Evolutionary conservation across 2,797 vertebrate species (phyloP), one percentile per base, ranked within the genome.

Genomic region (Acanthopagrus latus): DNA sequence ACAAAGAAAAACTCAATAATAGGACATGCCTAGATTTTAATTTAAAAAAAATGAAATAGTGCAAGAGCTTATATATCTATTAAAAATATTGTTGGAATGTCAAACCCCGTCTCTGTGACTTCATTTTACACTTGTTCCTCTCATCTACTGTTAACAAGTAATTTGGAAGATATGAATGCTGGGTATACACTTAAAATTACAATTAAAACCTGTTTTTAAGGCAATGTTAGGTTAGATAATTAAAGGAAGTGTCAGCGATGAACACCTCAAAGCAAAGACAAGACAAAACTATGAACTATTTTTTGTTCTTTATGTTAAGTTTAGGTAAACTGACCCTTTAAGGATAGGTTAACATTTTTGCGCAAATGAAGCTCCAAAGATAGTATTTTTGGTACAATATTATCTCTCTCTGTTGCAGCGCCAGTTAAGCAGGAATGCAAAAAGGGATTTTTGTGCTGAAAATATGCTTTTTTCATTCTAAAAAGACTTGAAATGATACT

Each of bases 1-100:
- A 93, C 93, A 64, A 93, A 92, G 82, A 92, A 89, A 88, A 89
- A 63, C 72, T 54, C 25, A 4, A 71, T 64, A 63, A 81, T 73
- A 64, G 14, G 57, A 80, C n/a, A 41, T n/a, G 27, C 29, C 51
- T 56, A 48, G 17, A 17, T 47, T 4, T 84, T 78, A 59, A 55
- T 23, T n/a, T n/a, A n/a, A n/a, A n/a, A n/a, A n/a, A 48, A 71
- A 38, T 59, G n/a, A 33, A 59, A 52, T 21, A 33, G 20, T 17
- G 9, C n/a, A 27, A 64, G 17, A 76, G 25, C n/a, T 76, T 2
- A 55, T 2, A 38, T 10, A 78, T 73, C 1, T 56, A 88, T 62
- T 86, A 88, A 88, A 88, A 92, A 41, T 69, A 52, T 81, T 79
- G 14, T 48, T 74, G 0, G 14, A 52, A 69, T 50, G 54, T 2